Conservation (phyloP, 1,140 invertebrate genomes). For the Mizuhopecten yessoensis region DNA sequence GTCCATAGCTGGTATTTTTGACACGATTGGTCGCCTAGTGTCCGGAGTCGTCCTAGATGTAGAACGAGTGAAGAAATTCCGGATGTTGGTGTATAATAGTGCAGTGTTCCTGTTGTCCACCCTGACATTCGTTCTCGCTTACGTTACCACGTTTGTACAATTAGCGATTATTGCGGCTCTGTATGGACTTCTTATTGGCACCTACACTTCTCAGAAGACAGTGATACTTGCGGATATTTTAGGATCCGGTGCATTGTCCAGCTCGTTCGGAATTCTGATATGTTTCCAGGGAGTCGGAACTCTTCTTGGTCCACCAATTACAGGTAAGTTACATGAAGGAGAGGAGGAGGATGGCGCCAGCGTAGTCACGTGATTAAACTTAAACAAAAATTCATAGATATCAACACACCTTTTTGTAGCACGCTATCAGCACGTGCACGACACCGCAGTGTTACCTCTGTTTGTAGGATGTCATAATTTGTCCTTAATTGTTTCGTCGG, state of each 20-base stretch:
- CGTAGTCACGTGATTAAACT: too few relatives aligned
- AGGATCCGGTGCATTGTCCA: constrained; percentile 94
- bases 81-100: constrained; percentile 56
- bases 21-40: constrained; percentile 85
- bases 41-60: constrained; percentile 85
- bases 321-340: constrained; percentile 86
- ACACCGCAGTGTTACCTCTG: too few relatives aligned
- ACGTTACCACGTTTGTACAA: constrained; percentile 45
- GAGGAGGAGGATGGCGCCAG: not conserved
- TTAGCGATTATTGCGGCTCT: constrained; percentile 54
- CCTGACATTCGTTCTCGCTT: constrained; percentile 46
- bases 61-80: constrained; percentile 43
- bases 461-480: too few relatives aligned
- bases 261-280: constrained; percentile 95
- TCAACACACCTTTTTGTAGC: too few relatives aligned
- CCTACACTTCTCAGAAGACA: constrained; percentile 92
- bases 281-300: constrained; percentile 96
- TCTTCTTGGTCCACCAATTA: constrained; percentile 91
- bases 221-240: constrained; percentile 96
- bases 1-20: constrained; percentile 91
- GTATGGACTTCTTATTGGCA: constrained; percentile 79
- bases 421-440: too few relatives aligned
- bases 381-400: too few relatives aligned
- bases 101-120: constrained; percentile 47
- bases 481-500: too few relatives aligned